Evolutionary conservation across 2,888 invertebrate genomes (phyloP).

Genomic region (Torymus auratus): DNA sequence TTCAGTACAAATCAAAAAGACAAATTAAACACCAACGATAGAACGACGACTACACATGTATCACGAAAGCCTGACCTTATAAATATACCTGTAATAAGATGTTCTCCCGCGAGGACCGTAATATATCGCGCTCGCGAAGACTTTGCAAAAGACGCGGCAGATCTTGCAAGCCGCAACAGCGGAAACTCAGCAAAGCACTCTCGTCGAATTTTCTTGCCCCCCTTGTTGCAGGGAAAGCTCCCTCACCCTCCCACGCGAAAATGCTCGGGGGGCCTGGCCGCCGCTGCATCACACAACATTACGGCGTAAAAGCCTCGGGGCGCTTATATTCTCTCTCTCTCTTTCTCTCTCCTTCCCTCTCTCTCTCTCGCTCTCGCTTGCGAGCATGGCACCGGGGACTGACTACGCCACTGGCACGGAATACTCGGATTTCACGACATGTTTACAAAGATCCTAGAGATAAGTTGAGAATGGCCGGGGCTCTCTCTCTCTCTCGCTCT

Average conservation of each 20-base stretch:
- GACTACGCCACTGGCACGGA: slow-evolving; percentile 75
- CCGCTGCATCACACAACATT: neutral
- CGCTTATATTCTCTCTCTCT: slow-evolving; percentile 11
- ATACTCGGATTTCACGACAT: slow-evolving; percentile 77
- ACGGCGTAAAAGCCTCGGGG: slow-evolving; percentile 50
- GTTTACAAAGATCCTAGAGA: slow-evolving; percentile 77
- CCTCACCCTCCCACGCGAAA: slow-evolving; percentile 26
- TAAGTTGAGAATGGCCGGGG: slow-evolving; percentile 76
- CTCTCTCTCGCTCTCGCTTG: neutral
- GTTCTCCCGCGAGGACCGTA: no score
- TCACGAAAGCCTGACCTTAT: no score
- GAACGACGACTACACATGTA: no score
- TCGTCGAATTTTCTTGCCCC: slow-evolving; percentile 35
- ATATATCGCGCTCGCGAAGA: neutral
- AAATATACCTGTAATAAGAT: no score
- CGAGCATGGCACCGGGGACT: slow-evolving; percentile 41
- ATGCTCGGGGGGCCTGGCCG: slow-evolving; percentile 1
- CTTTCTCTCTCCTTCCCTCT: slow-evolving; percentile 9
- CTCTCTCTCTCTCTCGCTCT: slow-evolving; percentile 35
- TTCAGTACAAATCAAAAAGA: no score
- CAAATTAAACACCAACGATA: no score
- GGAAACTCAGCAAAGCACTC: slow-evolving; percentile 13
- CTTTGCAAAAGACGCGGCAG: neutral
- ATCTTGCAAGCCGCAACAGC: neutral
- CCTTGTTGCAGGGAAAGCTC: slow-evolving; percentile 6